Conservation (phyloP, 2,113 vertebrate genomes). For the Vireo altiloquus region DNA sequence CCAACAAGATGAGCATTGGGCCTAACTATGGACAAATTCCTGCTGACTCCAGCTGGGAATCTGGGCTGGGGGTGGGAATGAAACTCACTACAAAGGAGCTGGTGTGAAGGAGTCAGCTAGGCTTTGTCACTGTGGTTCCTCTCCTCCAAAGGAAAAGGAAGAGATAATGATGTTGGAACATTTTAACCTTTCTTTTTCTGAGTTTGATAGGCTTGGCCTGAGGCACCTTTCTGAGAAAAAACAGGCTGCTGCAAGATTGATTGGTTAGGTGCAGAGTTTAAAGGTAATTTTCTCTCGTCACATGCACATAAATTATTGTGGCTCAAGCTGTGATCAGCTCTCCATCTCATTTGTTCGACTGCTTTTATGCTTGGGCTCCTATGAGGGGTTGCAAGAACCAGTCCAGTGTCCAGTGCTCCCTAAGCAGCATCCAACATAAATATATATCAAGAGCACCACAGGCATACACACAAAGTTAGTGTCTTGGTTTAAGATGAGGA, state of each 20-base stretch:
- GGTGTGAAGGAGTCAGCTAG: neutral
- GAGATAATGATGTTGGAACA: slow-evolving; percentile 59
- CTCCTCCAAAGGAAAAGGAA: slow-evolving; percentile 10
- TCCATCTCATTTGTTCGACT: neutral
- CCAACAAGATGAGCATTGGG: neutral
- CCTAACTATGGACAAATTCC: neutral
- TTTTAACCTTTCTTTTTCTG: slow-evolving; percentile 67
- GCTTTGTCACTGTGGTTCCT: slow-evolving; percentile 4
- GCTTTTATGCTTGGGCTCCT: neutral
- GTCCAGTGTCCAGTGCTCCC: neutral
- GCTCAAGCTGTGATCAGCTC: slow-evolving; percentile 37
- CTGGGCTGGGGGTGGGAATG: neutral
- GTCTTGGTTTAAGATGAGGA: neutral
- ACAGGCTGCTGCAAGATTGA: slow-evolving; percentile 60
- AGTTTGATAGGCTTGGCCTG: slow-evolving; percentile 47
- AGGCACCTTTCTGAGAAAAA: slow-evolving; percentile 60
- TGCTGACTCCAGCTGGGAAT: neutral
- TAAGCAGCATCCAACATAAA: neutral
- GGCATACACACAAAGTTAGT: neutral
- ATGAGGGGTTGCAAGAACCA: neutral
- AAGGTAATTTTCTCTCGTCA: slow-evolving; percentile 67
- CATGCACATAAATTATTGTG: slow-evolving; percentile 63
- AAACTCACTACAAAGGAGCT: neutral
- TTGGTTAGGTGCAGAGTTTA: slow-evolving; percentile 52
- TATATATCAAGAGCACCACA: neutral